Percentiles rank a stretch among this genome's conserved stretches.
These are phyloP conservation scores for Rhagonycha fulva DNA, from an alignment of 2,888 invertebrate genomes.

Conservation along the genomic window DNA sequence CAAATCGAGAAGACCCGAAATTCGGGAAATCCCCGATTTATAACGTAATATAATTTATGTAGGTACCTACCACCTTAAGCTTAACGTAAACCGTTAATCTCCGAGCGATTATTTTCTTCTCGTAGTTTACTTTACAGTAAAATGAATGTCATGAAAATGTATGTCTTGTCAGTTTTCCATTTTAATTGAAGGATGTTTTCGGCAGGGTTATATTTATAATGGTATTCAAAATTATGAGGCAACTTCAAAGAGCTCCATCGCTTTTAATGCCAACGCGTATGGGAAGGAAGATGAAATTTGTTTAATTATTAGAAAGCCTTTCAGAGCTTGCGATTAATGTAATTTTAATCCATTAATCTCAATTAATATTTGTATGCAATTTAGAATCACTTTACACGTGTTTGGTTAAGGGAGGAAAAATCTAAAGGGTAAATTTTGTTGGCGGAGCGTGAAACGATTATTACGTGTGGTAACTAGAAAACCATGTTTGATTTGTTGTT, in stretches of 20 bases:
- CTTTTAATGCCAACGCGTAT: neutral
- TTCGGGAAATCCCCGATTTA: neutral
- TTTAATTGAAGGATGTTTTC: neutral
- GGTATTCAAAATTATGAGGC: neutral
- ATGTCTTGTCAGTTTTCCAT: neutral
- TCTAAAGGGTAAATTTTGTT: neutral
- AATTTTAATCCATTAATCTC: neutral
- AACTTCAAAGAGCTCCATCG: neutral
- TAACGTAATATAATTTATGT: too few species aligned
- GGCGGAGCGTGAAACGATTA: neutral
- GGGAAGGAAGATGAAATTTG: neutral
- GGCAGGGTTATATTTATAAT: neutral
- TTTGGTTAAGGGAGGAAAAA: neutral
- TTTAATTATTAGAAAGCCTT: neutral
- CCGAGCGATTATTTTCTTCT: neutral
- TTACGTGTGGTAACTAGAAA: neutral
- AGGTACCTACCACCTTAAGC: neutral
- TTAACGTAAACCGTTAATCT: neutral
- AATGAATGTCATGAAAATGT: neutral
- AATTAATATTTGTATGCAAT: neutral
- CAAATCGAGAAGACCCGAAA: neutral
- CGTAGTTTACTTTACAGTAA: neutral
- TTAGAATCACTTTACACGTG: neutral
- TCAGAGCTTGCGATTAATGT: neutral
- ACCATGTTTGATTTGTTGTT: neutral